Percentiles rank a stretch among this genome's conserved stretches.
Evolutionary conservation across 1,140 invertebrate species (phyloP).

Genomic region (Pseudachorutes palmiensis): DNA sequence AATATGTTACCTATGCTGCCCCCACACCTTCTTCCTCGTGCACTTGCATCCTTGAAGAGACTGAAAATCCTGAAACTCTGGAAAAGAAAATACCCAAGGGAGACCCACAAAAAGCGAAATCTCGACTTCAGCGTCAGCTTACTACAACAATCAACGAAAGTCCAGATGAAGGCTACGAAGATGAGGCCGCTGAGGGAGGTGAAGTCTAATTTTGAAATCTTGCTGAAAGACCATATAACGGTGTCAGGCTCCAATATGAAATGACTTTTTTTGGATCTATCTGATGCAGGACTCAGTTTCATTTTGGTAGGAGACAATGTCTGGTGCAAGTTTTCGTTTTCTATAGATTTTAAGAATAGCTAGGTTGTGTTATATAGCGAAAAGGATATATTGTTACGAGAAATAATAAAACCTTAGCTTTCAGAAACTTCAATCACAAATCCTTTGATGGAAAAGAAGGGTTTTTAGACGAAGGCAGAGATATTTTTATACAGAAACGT

Average conservation of each 20-base stretch:
- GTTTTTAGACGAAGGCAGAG: not conserved
- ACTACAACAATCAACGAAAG: constrained; percentile 51
- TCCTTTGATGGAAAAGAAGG: too few species aligned
- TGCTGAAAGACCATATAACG: not conserved
- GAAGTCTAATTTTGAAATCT: not conserved
- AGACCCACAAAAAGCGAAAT: constrained; percentile 13
- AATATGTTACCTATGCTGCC: constrained; percentile 46
- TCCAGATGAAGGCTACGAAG: constrained; percentile 78
- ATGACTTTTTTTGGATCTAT: too few species aligned
- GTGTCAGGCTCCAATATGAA: too few species aligned
- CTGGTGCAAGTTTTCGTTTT: too few species aligned
- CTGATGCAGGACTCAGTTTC: too few species aligned
- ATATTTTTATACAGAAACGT: not conserved
- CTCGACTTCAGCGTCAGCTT: constrained; percentile 31
- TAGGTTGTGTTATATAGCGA: too few species aligned
- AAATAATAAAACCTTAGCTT: not conserved
- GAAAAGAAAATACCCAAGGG: constrained; percentile 23
- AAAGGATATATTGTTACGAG: not conserved
- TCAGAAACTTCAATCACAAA: too few species aligned
- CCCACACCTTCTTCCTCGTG: constrained; percentile 51
- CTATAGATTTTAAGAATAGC: too few species aligned
- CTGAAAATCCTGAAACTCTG: constrained; percentile 16
- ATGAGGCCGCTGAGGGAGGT: constrained; percentile 48
- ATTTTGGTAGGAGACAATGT: too few species aligned
- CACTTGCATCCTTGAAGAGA: constrained; percentile 29